Conservation (phyloP, 2,797 vertebrate genomes). For the Cirrhinus mrigala region DNA sequence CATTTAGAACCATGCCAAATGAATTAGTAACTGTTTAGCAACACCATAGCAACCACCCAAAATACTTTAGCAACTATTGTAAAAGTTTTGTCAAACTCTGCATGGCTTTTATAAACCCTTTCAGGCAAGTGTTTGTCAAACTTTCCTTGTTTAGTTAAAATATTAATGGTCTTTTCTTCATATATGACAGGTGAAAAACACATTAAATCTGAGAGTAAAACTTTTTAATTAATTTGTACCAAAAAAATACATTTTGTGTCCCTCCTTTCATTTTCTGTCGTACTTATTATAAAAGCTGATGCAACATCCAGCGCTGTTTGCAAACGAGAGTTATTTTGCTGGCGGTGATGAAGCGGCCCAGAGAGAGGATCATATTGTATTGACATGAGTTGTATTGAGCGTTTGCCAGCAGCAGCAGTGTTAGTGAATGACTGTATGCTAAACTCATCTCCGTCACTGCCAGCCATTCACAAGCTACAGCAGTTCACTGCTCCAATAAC, state of each 20-base stretch:
- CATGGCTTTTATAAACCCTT: not conserved
- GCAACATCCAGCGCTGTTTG: not conserved
- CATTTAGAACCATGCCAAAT: not conserved
- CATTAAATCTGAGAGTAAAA: not conserved
- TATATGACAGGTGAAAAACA: not conserved
- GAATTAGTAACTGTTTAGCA: not conserved
- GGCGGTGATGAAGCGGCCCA: not conserved
- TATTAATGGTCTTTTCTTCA: not conserved
- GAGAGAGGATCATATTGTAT: not conserved
- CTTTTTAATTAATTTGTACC: not conserved
- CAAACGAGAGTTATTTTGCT: not conserved
- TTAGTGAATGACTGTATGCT: not conserved
- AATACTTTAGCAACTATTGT: not conserved
- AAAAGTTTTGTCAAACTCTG: not conserved
- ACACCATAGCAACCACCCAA: not conserved
- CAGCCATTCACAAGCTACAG: not conserved
- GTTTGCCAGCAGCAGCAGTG: not conserved
- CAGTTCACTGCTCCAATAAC: not conserved
- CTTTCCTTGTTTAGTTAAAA: not conserved
- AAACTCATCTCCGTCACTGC: slow-evolving; percentile 2
- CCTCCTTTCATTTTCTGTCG: slow-evolving; percentile 1
- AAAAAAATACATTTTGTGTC: not conserved
- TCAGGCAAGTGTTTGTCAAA: not conserved
- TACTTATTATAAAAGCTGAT: not conserved
- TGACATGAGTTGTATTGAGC: not conserved